Base-by-base conservation (phyloP, 1,140 invertebrate genomes). In the Riptortus pedestris region DNA sequence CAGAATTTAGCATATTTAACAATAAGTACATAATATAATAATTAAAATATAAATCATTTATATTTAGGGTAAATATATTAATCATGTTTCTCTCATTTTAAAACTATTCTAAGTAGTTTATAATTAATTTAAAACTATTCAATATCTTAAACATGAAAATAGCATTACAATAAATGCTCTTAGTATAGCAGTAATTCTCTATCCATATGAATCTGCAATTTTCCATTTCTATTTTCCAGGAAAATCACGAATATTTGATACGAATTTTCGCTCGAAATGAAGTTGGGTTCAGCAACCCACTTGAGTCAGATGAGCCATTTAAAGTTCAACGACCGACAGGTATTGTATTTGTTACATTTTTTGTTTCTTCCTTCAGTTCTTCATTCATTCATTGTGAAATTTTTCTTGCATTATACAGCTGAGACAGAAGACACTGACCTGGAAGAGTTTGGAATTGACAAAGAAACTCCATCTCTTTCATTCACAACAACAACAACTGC, bases 261-360 rank as follows among this genome's bases (percentile, higher is more conserved):
- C 81, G 92, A 70, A 92, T 96, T 70, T 93, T 88, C 73, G 95
- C 94, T 16, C 83, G 85, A 71, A 99, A 99, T 77, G 93, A 96
- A 77, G 87, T 97, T 65, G 96, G 96, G 48, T 76, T 92, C 48
- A 96, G 94, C 74, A 92, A 96, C 71, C 91, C 93, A 27, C 78
- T 96, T 59, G 91, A 94, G 77, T 90, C 90, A 22, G 92, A 95
- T 69, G 93, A 96, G 72, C 85, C 92, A 1, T 87, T 96, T 73
- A 88, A 86, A 73, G 87, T 93, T 57, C 75, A 91, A 68, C 82
- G 88, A 70, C 83, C 84, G 51, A 55, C 51, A 55, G 51, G 51
- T 38, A 28, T 24, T 45, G 60, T 2, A 28, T 28, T 45, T 18
- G 26, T 7, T 16, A 18, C n/a, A 62, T 52, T 62, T 55, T 7